A percentile compares a stretch with the other conserved stretches of the same genome.
Conservation (phyloP, 2,888 invertebrate genomes). For the Sarcophaga subvicina region DNA sequence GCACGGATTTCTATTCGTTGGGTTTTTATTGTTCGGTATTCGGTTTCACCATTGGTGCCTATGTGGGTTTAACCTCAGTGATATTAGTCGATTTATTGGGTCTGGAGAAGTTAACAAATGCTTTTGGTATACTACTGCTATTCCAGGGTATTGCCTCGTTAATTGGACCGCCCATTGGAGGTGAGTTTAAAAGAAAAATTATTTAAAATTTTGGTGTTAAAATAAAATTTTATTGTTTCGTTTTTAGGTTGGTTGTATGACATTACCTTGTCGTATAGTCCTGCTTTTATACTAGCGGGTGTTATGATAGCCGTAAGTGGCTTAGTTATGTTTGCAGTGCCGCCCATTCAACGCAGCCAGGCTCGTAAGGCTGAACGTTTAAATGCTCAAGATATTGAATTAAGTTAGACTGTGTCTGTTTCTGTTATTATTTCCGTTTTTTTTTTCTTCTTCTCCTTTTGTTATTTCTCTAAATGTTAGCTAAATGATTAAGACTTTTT, state of each 20-base stretch:
- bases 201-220: neutral
- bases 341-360: conserved; percentile 85
- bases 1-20: conserved; percentile 88
- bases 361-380: conserved; percentile 71
- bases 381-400: conserved; percentile 74
- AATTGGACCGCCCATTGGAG: conserved; percentile 95
- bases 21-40: conserved; percentile 90
- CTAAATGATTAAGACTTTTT: conserved; percentile 57
- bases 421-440: neutral
- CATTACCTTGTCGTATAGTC: conserved; percentile 88
- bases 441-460: neutral
- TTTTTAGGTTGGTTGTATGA: conserved; percentile 92
- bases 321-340: conserved; percentile 92
- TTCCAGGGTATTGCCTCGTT: conserved; percentile 97
- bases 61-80: conserved; percentile 97
- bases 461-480: conserved; percentile 21
- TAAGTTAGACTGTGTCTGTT: conserved; percentile 72
- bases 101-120: conserved; percentile 96
- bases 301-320: conserved; percentile 93
- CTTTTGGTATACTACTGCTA: conserved; percentile 94
- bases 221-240: neutral
- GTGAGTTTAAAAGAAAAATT: conserved; percentile 82
- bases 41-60: conserved; percentile 96
- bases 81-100: conserved; percentile 96
- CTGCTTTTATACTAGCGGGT: conserved; percentile 95